Evolutionary conservation across 1,140 invertebrate genomes (phyloP).

Genomic region (Globodera rostochiensis): DNA sequence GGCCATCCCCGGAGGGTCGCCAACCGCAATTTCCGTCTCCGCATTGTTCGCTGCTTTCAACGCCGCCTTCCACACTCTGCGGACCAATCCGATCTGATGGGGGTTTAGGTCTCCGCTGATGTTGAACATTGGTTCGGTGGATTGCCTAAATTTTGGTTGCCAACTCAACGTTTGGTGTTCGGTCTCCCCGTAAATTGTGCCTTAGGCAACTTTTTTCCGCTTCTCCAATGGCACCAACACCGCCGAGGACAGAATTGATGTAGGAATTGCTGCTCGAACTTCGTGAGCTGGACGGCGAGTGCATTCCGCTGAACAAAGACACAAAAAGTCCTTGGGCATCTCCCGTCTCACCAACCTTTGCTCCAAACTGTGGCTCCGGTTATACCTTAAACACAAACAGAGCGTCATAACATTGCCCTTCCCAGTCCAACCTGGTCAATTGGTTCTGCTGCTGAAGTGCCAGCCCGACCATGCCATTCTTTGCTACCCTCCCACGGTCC

Average conservation of each 20-base stretch:
- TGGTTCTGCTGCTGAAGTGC: neutral
- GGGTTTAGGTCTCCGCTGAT: constrained; percentile 54
- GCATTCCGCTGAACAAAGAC: constrained; percentile 30
- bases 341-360: constrained; percentile 16
- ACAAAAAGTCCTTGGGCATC: constrained; percentile 14
- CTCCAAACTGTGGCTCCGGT: constrained; percentile 40
- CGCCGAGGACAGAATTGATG: constrained; percentile 21
- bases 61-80: constrained; percentile 51
- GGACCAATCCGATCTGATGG: constrained; percentile 48
- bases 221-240: constrained; percentile 4
- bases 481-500: neutral
- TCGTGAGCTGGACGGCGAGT: constrained; percentile 41
- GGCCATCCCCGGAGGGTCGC: neutral
- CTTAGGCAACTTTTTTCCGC: constrained; percentile 37
- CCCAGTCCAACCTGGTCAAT: neutral
- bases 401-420: neutral
- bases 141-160: constrained; percentile 41
- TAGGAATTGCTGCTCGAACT: constrained; percentile 35
- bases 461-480: neutral
- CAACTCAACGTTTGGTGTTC: neutral
- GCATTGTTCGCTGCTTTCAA: constrained; percentile 50
- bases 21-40: constrained; percentile 52
- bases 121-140: constrained; percentile 53
- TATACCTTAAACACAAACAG: neutral
- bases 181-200: neutral